phyloP scores from a whole-genome alignment of 2,797 vertebrate genomes.

The Natrix natrix region DNA sequence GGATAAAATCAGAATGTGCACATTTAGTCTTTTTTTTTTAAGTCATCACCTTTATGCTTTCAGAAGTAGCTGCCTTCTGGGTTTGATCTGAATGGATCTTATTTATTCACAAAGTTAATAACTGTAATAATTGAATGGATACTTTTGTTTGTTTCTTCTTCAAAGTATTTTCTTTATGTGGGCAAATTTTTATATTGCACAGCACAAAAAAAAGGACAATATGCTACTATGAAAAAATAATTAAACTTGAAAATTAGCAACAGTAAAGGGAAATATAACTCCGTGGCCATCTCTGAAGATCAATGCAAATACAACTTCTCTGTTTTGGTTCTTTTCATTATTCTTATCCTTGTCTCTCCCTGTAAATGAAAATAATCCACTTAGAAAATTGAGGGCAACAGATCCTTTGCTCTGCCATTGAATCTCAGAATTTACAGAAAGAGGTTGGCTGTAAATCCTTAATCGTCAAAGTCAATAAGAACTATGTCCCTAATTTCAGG shows the following conservation, averaged over 20 bases:
- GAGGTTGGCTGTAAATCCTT: neutral
- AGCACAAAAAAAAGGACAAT: neutral
- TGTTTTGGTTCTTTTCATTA: neutral
- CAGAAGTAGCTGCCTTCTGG: neutral
- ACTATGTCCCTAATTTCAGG: neutral
- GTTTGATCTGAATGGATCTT: neutral
- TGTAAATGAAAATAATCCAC: neutral
- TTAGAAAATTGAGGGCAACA: neutral
- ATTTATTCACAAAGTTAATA: constrained; percentile 19
- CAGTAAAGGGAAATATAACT: constrained; percentile 3
- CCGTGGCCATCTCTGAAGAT: neutral
- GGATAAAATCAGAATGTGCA: neutral
- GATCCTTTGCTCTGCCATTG: neutral
- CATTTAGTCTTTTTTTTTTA: neutral
- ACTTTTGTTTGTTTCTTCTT: neutral
- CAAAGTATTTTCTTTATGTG: neutral
- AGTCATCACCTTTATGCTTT: neutral
- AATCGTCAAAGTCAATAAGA: neutral
- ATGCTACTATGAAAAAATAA: constrained; percentile 13
- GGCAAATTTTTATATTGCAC: neutral
- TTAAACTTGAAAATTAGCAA: neutral
- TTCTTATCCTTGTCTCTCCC: neutral
- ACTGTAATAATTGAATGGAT: neutral
- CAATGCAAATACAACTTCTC: neutral
- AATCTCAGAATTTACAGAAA: neutral